Percentiles rank a stretch among this genome's conserved stretches.
Evolutionary conservation across 2,888 invertebrate species (phyloP).

Genomic region (Leptinotarsa tumamoca): DNA sequence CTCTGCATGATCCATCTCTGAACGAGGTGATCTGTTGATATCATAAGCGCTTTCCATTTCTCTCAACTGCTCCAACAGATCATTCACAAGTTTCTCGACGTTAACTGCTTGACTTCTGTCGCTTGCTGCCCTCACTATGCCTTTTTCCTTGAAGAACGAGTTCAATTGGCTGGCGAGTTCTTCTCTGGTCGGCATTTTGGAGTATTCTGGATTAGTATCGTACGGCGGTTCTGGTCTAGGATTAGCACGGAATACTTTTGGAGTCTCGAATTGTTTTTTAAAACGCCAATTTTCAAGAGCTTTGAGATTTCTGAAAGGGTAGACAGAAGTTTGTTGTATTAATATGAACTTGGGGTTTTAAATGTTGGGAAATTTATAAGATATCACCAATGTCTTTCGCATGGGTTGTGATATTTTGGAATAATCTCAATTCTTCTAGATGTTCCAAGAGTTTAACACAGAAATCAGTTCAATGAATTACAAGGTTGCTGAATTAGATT

Average conservation of each 20-base stretch:
- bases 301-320: conserved; percentile 64
- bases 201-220: conserved; percentile 71
- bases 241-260: conserved; percentile 44
- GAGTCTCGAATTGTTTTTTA: conserved; percentile 50
- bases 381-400: no score
- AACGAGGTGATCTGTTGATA: conserved; percentile 65
- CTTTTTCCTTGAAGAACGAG: conserved; percentile 46
- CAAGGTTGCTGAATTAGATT: no score
- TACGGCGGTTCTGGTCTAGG: conserved; percentile 63
- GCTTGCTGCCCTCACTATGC: conserved; percentile 25
- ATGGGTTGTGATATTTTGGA: no score
- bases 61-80: conserved; percentile 63
- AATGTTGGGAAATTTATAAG: no score
- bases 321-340: no score
- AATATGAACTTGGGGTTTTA: no score
- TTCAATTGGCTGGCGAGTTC: conserved; percentile 58
- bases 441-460: no score
- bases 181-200: conserved; percentile 67
- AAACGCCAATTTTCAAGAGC: conserved; percentile 70
- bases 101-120: conserved; percentile 40
- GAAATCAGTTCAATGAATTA: no score
- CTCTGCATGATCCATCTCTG: conserved; percentile 69
- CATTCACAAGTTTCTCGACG: conserved; percentile 62
- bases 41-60: conserved; percentile 54
- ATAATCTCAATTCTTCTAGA: no score